These are phyloP conservation scores for Nilaparvata lugens DNA, from an alignment of 1,140 invertebrate species.

Conservation along the genomic window DNA sequence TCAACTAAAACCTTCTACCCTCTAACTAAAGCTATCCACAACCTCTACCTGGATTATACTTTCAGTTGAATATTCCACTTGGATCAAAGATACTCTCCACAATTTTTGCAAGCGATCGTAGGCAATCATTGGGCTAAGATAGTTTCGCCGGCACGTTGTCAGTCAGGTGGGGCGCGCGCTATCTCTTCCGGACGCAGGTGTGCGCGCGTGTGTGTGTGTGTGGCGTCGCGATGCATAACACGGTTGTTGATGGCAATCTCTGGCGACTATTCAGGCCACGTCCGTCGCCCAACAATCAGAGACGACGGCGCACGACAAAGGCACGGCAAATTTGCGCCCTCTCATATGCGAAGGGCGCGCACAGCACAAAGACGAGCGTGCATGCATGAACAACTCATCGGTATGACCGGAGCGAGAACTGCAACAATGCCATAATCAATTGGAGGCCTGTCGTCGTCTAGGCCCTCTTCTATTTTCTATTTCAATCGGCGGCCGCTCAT, in stretches of 20 bases:
- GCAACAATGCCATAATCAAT: too few relatives aligned
- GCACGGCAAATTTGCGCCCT: not conserved
- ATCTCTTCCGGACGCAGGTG: not conserved
- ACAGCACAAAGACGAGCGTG: not conserved
- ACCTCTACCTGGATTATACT: too few relatives aligned
- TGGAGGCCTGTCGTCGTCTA: too few relatives aligned
- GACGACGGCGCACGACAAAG: not conserved
- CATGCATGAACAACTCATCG: constrained; percentile 4
- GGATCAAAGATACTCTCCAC: too few relatives aligned
- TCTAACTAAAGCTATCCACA: too few relatives aligned
- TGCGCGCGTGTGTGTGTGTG: not conserved
- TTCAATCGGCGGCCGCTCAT: too few relatives aligned
- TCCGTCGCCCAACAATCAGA: not conserved
- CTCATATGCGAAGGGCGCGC: not conserved
- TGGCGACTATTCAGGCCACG: not conserved
- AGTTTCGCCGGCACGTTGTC: too few relatives aligned
- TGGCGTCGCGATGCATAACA: not conserved
- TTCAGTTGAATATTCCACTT: too few relatives aligned
- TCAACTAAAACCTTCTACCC: too few relatives aligned
- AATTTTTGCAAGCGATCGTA: too few relatives aligned
- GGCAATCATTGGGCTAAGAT: too few relatives aligned
- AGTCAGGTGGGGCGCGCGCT: not conserved
- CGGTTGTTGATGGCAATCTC: not conserved
- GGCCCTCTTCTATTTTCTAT: too few relatives aligned
- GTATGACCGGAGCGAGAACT: not conserved